Evolutionary conservation across 2,113 vertebrate genomes (phyloP), one percentile per base, ranked within the genome.

Genomic region (Onychorhynchus coronatus): DNA sequence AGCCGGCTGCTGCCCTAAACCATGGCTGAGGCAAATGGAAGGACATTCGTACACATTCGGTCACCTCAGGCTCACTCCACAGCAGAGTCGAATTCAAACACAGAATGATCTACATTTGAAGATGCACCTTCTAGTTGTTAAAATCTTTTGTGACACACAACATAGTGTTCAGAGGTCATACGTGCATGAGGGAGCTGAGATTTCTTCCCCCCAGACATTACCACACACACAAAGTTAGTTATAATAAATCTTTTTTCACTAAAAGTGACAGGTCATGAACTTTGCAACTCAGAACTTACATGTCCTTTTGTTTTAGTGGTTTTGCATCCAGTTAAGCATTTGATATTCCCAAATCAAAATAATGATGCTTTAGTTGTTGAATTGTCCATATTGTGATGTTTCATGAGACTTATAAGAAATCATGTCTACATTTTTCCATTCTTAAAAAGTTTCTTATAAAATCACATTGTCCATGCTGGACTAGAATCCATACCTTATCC

Each of bases 191-290:
- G 9, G 6, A 70, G 30, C 12, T 9, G 15, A 13, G 35, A 53
- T 73, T 70, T 88, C 37, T 63, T 72, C 35, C 37, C 17, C 37
- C 63, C 42, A 24, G 35, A 65, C 30, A 11, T 46, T 58, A 31
- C 23, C 20, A 53, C 9, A 39, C 2, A 2, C 3, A 13, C 13
- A 27, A 66, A 74, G 8, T 13, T 81, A 33, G 11, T 13, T 80
- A 33, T 56, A 91, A 79, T 37, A 55, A 47, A 82, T 6, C n/a
- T 50, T 8, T 21, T 6, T 33, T 49, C 28, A 31, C 22, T 35
- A 44, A 78, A 81, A 88, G 27, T 5, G 1, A 33, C 5, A 1
- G 1, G 4, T 4, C 2, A 37, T 5, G 7, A 47, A 53, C 22
- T 25, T 63, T 30, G 27, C 39, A 47, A 39, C 30, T 39, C 23